Base-by-base conservation (phyloP, 53 echinoderm and acorn worm genomes). In the Zoroaster sp. region DNA sequence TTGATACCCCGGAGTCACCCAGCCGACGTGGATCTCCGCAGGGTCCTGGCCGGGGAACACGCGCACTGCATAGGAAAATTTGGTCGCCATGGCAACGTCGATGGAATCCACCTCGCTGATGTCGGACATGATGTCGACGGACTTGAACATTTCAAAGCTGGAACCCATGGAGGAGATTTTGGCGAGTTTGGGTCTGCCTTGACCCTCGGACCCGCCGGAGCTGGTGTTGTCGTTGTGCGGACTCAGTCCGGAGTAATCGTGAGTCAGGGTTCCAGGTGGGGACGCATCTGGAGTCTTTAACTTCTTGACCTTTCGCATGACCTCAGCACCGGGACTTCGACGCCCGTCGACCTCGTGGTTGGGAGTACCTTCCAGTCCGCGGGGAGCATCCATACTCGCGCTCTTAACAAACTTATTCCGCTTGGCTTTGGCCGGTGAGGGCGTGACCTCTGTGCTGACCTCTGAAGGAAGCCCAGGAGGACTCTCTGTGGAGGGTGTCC, bases 21-120 rank as follows among this genome's bases (percentile, higher is more conserved):
- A 97, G 35, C 97, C 97, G 10, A 95, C 94, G 68, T 94, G 86
- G 67, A 97, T 91, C 65, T 95, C 94, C 17, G 94, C 83, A 8
- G 97, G 95, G 44, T 95, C 97, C 74, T 95, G 95, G 5, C 97
- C 95, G 2, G 97, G 97, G 74, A 97, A 95, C 43, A 95, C 90
- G 37, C 97, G 71, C 36, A 95, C 89, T 0, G 94, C 91, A 79
- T 89, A 95, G 69, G 81, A 92, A 87, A 90, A 94, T 71, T 73
- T 86, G 63, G 95, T 97, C 52, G 88, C 90, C 77, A 91, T 80
- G 72, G 89, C 73, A 15, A 97, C 53, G 36, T 95, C 95, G 13
- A 97, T 92, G 30, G 97, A 97, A 65, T 97, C 97, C 11, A 89
- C 93, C 89, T 97, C 97, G 53, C 97, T 97, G 78, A 95, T 93